Evolutionary conservation across 2,113 vertebrate genomes (phyloP).

Genomic region (Ursus arctos): DNA sequence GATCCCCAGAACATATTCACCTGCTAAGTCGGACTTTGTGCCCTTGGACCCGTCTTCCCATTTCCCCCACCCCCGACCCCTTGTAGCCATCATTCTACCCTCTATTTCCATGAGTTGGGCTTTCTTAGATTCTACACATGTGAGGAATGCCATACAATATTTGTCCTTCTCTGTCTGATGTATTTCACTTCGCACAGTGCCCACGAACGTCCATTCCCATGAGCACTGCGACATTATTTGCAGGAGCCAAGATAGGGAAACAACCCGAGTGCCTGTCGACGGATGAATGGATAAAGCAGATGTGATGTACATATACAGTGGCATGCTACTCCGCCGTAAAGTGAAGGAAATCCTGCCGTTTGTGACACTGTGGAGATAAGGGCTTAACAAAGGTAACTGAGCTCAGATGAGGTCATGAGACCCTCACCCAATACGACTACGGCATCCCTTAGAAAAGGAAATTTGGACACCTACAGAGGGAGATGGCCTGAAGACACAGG

Average conservation of each 20-base stretch:
- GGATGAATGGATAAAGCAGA: not conserved
- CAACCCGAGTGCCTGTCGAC: not conserved
- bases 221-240: not conserved
- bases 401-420: not conserved
- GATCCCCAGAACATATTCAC: not conserved
- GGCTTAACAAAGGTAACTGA: not conserved
- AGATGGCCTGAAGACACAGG: too few species aligned
- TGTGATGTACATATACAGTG: rapidly evolving
- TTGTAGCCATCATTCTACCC: not conserved
- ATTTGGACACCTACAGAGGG: not conserved
- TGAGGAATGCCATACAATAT: not conserved
- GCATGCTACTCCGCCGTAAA: not conserved
- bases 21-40: too few species aligned
- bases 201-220: not conserved
- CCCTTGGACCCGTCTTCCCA: not conserved
- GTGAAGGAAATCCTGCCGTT: not conserved
- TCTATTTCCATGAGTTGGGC: not conserved
- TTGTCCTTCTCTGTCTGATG: not conserved
- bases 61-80: too few species aligned
- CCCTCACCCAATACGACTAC: not conserved
- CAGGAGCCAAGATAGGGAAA: not conserved
- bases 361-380: not conserved
- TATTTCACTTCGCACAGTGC: not conserved
- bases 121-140: not conserved
- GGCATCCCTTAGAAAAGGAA: not conserved